Conservation (phyloP, 1,140 invertebrate species). For the Pachyrhynchus sulphureomaculatus region DNA sequence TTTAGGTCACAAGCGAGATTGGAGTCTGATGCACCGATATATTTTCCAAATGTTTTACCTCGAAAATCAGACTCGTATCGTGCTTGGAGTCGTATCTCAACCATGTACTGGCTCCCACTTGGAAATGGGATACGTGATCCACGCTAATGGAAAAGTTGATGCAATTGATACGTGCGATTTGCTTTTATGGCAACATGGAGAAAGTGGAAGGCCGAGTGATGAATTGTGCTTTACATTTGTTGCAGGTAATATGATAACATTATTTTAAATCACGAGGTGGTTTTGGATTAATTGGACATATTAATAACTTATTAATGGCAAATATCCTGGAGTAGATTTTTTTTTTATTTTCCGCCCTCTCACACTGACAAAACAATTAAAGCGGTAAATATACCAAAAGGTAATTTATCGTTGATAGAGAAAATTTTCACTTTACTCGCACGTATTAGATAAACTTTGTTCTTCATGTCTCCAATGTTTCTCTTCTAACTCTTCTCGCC, state of each 20-base stretch:
- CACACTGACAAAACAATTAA: no score
- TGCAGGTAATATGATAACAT: conserved; percentile 51
- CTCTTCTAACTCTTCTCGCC: no score
- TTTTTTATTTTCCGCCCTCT: no score
- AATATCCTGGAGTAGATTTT: no score
- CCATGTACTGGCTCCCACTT: conserved; percentile 63
- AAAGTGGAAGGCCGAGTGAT: conserved; percentile 62
- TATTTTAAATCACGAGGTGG: background rate
- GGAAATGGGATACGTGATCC: conserved; percentile 64
- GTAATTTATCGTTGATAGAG: no score
- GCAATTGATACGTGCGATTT: conserved; percentile 63
- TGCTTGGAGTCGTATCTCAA: conserved; percentile 67
- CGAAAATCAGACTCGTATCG: conserved; percentile 60
- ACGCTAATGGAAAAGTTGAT: conserved; percentile 58
- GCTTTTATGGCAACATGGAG: conserved; percentile 64
- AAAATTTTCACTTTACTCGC: no score
- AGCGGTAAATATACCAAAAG: no score
- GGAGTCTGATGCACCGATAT: conserved; percentile 70
- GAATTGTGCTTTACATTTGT: conserved; percentile 64
- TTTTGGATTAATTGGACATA: background rate
- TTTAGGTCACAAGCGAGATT: conserved; percentile 65
- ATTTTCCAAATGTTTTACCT: conserved; percentile 70
- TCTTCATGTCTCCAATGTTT: no score
- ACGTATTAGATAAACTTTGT: no score
- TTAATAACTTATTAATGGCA: no score